Base-by-base conservation (phyloP, 2,113 vertebrate species). In the Brevimyrus niger region DNA sequence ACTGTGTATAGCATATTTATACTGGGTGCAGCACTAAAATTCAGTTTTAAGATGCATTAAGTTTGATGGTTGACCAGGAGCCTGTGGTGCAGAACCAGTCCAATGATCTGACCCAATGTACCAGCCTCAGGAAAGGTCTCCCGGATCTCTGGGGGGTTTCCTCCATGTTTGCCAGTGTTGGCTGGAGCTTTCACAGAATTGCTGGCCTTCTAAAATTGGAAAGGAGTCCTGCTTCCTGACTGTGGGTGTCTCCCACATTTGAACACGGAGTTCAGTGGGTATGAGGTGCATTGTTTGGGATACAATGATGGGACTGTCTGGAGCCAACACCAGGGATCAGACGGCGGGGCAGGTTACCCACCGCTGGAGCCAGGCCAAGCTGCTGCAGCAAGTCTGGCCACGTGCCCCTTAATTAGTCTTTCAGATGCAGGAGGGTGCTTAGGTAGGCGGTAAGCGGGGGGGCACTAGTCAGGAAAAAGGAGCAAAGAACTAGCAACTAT, bases 251-350 rank as follows among this genome's bases (percentile, higher is more conserved):
- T 95, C 94, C 95, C 94, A 90, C 91, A 91, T 92, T 94, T 93
- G 94, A 92, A 95, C 92, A 94, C 95, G 94, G 90, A 95, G 94
- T 95, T 94, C 92, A 94, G 93, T 94, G 93, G 93, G 95, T 95
- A 95, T 96, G 94, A 94, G 93, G 93, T 93, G 93, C 94, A 96
- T 96, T 96, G 96, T 96, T 96, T 95, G 91, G 92, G 94, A 96
- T 92, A 96, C 96, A 96, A 96, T 96, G 95, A 93, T 93, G 94
- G 95, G 95, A 95, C 95, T 94, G 94, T 89, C 94, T 96, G 95
- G 96, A 96, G 95, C 96, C 96, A 92, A 95, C 91, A 91, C 92
- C 92, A 86, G 23, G 94, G 94, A 95, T 96, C 95, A 96, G 95
- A 96, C 92, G 47, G 27, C 93, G 93, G 92, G 92, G 91, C 93